Base-by-base conservation (phyloP, 1,140 invertebrate genomes). In the Heliconius melpomene region DNA sequence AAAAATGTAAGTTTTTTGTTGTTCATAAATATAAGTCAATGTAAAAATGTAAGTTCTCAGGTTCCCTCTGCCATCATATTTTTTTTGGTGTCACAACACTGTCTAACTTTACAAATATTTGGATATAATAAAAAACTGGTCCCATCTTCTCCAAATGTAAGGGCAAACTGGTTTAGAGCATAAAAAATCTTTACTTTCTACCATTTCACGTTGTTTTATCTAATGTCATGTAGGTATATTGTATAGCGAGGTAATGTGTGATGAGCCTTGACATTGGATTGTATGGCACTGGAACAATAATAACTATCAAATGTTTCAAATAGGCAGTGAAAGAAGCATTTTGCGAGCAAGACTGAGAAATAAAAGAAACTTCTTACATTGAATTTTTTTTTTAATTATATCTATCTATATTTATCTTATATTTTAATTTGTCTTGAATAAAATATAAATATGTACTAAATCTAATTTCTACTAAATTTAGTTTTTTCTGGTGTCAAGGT, bases 181-280 rank as follows among this genome's bases (percentile, higher is more conserved):
- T 13, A 26, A 66, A 66, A 66, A 66, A n/a, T 23, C 60, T 66
- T 66, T 66, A 23, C 60, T 66, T 66, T 66, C 60, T 66, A 66
- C 9, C 23, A 16, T 66, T 66, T 66, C 60, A 26, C 26, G 60
- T 66, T 66, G 26, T 66, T 66, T 66, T 16, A 66, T 66, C 60
- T 66, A 66, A 66, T 23, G 57, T 66, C 60, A 29, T 2, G 23
- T n/a, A n/a, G n/a, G n/a, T 11, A 66, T 66, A 66, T 13, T 29
- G 23, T 11, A 66, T 66, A 66, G 60, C 60, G 60, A 66, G 11
- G 7, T 66, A 66, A 29, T 75, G 72, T 54, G 36, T 29, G 71
- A 52, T 78, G 38, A 74, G 60, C 70, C 26, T 60, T 78, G 77
- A 78, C 77, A 73, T 72, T 52, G 76, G 38, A 9, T 60, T 60